A percentile compares a stretch with the other conserved stretches of the same genome.
Conservation (phyloP, 2,797 vertebrate genomes). For the Chelon labrosus region DNA sequence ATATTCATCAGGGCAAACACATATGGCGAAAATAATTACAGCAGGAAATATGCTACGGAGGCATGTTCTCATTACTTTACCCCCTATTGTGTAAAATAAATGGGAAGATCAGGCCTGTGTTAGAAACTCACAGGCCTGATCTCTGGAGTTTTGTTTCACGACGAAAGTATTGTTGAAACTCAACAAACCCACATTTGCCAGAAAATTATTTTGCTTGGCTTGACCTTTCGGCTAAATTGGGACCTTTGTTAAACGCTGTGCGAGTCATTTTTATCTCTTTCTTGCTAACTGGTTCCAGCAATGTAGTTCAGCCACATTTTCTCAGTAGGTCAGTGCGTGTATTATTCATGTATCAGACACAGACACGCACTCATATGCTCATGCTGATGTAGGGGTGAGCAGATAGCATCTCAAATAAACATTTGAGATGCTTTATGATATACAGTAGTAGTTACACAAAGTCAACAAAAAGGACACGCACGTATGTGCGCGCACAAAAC, state of each 20-base stretch:
- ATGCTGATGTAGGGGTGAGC: slow-evolving; percentile 11
- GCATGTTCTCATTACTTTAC: slow-evolving; percentile 4
- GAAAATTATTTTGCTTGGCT: neutral
- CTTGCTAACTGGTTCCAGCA: slow-evolving; percentile 27
- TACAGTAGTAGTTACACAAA: slow-evolving; percentile 10
- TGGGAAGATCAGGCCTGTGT: neutral
- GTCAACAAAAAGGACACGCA: neutral
- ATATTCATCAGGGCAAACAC: slow-evolving; percentile 44
- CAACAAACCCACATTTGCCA: neutral
- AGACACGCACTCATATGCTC: slow-evolving; percentile 29
- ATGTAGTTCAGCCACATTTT: slow-evolving; percentile 32
- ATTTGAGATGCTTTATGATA: neutral
- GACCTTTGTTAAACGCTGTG: neutral
- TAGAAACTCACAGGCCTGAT: too few species aligned
- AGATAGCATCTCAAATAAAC: neutral
- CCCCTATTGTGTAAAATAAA: neutral
- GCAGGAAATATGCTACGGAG: slow-evolving; percentile 5
- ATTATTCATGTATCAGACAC: slow-evolving; percentile 70
- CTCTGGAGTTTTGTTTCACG: too few species aligned
- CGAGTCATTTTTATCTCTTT: slow-evolving; percentile 27
- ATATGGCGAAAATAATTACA: slow-evolving; percentile 22
- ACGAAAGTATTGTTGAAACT: too few species aligned
- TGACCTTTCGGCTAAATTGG: neutral
- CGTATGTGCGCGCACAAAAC: neutral
- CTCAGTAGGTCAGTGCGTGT: slow-evolving; percentile 71